Percentiles rank a stretch among this genome's conserved stretches.
phyloP scores from a whole-genome alignment of 2,888 invertebrate genomes.

The Cataglyphis cursor region DNA sequence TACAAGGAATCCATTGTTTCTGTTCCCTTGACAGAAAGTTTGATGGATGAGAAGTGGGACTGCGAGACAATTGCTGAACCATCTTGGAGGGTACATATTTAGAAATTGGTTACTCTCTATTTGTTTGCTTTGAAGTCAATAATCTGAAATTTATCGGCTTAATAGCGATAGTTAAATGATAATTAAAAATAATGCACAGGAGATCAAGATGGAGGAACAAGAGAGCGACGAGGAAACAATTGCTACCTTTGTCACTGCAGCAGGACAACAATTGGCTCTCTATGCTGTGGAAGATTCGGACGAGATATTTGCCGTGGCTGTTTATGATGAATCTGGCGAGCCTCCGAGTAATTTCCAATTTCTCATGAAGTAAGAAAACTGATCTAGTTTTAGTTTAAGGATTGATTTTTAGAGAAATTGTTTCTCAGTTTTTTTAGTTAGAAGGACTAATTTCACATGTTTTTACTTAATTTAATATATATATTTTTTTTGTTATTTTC shows the following conservation, averaged over 20 bases:
- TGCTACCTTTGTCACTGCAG: constrained; percentile 84
- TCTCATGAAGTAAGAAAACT: constrained; percentile 81
- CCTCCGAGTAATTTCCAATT: constrained; percentile 85
- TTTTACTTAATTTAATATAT: background rate
- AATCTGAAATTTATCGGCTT: background rate
- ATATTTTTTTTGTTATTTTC: background rate
- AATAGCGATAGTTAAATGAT: background rate
- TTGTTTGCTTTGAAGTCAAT: background rate
- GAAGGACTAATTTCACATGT: background rate
- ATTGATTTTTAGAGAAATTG: background rate
- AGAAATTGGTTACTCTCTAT: background rate
- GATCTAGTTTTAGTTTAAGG: background rate
- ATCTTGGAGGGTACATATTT: constrained; percentile 57
- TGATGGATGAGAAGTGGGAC: constrained; percentile 57
- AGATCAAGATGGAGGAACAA: constrained; percentile 66
- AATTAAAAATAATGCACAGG: constrained; percentile 64
- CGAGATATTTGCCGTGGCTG: constrained; percentile 85
- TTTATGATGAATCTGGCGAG: constrained; percentile 84
- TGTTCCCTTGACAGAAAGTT: constrained; percentile 21
- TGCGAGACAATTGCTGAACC: constrained; percentile 17
- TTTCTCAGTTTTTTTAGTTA: background rate
- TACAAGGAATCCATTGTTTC: constrained; percentile 46
- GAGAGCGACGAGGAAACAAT: constrained; percentile 84
- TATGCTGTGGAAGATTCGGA: constrained; percentile 85
- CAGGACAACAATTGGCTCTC: constrained; percentile 84